phyloP scores from a whole-genome alignment of 2,113 vertebrate genomes.

The Tamias sibiricus region DNA sequence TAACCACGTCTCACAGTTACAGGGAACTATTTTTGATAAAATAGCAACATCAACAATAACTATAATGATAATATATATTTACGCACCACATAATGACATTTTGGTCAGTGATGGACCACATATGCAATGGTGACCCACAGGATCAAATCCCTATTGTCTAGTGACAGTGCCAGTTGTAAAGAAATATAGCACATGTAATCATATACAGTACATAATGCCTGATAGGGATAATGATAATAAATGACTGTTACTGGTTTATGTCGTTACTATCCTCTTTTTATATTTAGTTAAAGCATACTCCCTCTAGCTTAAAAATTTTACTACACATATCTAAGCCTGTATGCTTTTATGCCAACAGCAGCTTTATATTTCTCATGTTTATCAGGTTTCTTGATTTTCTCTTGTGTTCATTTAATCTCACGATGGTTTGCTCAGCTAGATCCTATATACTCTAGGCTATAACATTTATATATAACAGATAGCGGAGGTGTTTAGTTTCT shows the following conservation, averaged over 20 bases:
- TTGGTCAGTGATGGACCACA: background rate
- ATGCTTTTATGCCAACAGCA: background rate
- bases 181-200: background rate
- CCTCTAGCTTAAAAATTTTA: background rate
- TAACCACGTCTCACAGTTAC: fast-evolving
- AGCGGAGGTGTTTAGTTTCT: background rate
- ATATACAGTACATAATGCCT: background rate
- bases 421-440: background rate
- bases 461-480: background rate
- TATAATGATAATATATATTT: background rate
- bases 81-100: background rate
- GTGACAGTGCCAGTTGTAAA: background rate
- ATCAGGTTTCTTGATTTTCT: background rate
- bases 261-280: background rate
- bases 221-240: background rate
- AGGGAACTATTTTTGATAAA: background rate
- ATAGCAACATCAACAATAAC: background rate
- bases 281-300: background rate
- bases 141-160: background rate
- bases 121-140: background rate
- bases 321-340: background rate
- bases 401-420: background rate
- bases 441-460: background rate
- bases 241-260: background rate
- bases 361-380: background rate